phyloP scores from a whole-genome alignment of 2,113 vertebrate genomes.

The Apeltes quadracus region DNA sequence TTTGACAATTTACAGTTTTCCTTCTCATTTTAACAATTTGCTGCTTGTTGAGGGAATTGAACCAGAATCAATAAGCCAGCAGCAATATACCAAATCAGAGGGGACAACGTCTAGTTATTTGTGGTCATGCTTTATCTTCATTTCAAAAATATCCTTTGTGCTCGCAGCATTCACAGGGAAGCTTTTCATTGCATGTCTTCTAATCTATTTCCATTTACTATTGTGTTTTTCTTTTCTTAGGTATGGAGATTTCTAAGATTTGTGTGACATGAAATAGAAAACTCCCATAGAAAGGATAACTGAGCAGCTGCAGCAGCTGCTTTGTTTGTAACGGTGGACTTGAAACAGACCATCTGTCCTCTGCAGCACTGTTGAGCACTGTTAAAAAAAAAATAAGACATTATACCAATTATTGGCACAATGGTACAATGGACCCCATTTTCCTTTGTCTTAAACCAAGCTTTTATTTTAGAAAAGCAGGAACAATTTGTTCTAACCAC shows the following conservation, averaged over 20 bases:
- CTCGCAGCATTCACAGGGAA: fast-evolving
- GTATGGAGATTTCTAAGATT: conserved; percentile 70
- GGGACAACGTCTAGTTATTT: not conserved
- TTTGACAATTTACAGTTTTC: not conserved
- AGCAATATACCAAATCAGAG: not conserved
- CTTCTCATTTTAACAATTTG: not conserved
- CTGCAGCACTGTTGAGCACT: not conserved
- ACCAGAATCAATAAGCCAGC: not conserved
- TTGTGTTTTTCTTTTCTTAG: conserved; percentile 46
- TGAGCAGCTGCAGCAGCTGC: not conserved
- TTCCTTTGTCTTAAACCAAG: conserved; percentile 3
- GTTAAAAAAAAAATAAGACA: conserved; percentile 20
- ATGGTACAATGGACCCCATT: conserved; percentile 1
- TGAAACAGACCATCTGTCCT: conserved; percentile 7
- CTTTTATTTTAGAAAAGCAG: conserved; percentile 4
- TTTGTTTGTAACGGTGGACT: not conserved
- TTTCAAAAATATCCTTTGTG: not conserved
- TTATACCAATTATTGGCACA: conserved; percentile 6
- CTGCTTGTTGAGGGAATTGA: not conserved
- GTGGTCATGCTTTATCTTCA: not conserved
- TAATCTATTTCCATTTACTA: not conserved
- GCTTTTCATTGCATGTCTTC: not conserved
- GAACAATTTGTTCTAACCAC: conserved; percentile 20
- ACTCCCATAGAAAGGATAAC: not conserved
- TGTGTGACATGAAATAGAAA: not conserved